These are phyloP conservation scores for Nycticorax nycticorax DNA, from an alignment of 2,113 vertebrate genomes.

Conservation along the genomic window DNA sequence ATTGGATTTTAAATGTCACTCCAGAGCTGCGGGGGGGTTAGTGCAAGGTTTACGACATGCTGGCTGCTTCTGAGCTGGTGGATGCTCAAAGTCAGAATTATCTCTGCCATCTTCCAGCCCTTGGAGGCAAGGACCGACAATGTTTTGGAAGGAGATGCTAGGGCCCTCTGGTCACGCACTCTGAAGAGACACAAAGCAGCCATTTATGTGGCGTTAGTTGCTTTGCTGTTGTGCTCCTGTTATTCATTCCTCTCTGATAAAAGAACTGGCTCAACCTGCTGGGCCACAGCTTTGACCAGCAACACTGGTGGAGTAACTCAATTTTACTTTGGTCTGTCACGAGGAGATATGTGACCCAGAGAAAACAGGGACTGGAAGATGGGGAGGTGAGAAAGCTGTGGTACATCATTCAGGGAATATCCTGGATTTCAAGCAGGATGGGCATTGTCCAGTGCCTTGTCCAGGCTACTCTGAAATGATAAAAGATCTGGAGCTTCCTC, in stretches of 20 bases:
- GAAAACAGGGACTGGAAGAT: background rate
- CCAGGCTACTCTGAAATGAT: background rate
- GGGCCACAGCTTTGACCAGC: background rate
- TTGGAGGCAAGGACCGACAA: background rate
- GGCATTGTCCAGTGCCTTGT: background rate
- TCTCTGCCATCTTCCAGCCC: background rate
- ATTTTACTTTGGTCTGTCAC: background rate
- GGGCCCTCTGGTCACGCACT: background rate
- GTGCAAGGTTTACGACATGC: background rate
- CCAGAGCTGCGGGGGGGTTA: conserved; percentile 37
- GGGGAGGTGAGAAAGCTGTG: background rate
- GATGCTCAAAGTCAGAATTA: background rate
- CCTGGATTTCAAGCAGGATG: background rate
- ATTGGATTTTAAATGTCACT: conserved; percentile 66
- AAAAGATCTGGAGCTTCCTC: background rate
- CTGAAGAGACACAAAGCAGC: background rate
- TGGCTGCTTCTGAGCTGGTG: background rate
- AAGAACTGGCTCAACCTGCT: background rate
- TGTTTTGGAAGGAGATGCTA: background rate
- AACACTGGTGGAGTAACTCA: background rate
- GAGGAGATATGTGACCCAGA: background rate
- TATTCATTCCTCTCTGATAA: background rate
- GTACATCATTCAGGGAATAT: background rate
- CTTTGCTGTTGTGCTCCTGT: background rate
- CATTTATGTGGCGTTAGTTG: background rate